Base-by-base conservation (phyloP, 2,888 invertebrate species). In the Halictus quadricinctus region DNA sequence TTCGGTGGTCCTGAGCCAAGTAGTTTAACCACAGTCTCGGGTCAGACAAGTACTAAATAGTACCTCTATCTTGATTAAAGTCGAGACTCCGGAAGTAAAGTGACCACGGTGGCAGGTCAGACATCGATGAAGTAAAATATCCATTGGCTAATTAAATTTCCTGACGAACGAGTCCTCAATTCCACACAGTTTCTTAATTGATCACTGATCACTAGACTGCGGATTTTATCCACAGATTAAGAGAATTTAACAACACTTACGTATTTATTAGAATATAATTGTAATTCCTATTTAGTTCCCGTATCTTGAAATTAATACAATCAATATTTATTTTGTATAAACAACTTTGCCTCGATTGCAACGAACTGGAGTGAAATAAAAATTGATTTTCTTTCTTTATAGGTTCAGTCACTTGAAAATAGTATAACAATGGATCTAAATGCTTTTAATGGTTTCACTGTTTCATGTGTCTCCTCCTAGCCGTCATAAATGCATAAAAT, bases 31-130 rank as follows among this genome's bases (percentile, higher is more conserved):
- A 36, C 36, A 12, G 69, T 69, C 69, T 41, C 41, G 10, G 41
- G 69, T 69, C 41, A 4, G 21, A 41, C 69, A 43, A 69, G 21
- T 36, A 69, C 69, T 69, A 69, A 66, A 66, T 54, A 54, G 50
- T 36, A 12, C 21, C 41, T 69, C 41, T 69, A 41, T 69, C 69
- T 69, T 69, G 69, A 69, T 69, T 69, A 41, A 36, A 41, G 69
- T 69, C 10, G 41, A 69, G 69, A 21, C 21, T 43, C 21, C 21
- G 36, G 69, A 69, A 69, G 21, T 69, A n/a, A 41, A 69, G 69
- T 69, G 69, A 41, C 41, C 69, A 41, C 41, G 12, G 21, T 12
- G n/a, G 41, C 41, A 21, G 41, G 21, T 69, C 41, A 21, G 69
- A 69, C 41, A 41, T 43, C 41, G 69, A 43, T 12, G 41, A 69